Conservation (phyloP, 2,113 vertebrate genomes). For the Talpa occidentalis region DNA sequence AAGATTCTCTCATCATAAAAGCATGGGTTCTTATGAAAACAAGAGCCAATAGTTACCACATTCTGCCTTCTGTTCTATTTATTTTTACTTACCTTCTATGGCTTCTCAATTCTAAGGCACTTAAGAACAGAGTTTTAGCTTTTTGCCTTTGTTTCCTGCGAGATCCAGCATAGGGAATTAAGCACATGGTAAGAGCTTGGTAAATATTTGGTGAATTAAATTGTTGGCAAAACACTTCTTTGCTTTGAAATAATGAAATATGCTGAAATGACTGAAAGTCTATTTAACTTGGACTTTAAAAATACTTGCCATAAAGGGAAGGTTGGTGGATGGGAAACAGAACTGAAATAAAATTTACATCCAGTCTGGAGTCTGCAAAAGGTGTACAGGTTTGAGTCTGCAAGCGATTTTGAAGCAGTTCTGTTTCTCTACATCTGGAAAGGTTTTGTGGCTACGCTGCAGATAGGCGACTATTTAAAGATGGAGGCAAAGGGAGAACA, state of each 20-base stretch:
- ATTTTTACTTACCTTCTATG: neutral
- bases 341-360: conserved; percentile 23
- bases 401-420: neutral
- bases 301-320: neutral
- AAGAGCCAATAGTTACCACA: neutral
- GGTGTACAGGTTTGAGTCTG: neutral
- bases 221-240: neutral
- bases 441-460: neutral
- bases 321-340: neutral
- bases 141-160: conserved; percentile 33
- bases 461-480: neutral
- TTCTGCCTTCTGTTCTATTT: neutral
- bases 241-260: conserved; percentile 24
- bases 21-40: neutral
- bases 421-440: conserved; percentile 42
- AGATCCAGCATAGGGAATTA: neutral
- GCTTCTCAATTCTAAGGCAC: neutral
- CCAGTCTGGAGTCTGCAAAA: neutral
- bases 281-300: neutral
- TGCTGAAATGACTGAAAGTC: neutral
- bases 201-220: neutral
- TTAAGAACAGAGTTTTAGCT: neutral
- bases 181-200: neutral
- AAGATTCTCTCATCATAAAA: neutral
- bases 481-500: neutral